Evolutionary conservation across 2,888 invertebrate species (phyloP), one percentile per base, ranked within the genome.

Genomic region (Unio pictorum): DNA sequence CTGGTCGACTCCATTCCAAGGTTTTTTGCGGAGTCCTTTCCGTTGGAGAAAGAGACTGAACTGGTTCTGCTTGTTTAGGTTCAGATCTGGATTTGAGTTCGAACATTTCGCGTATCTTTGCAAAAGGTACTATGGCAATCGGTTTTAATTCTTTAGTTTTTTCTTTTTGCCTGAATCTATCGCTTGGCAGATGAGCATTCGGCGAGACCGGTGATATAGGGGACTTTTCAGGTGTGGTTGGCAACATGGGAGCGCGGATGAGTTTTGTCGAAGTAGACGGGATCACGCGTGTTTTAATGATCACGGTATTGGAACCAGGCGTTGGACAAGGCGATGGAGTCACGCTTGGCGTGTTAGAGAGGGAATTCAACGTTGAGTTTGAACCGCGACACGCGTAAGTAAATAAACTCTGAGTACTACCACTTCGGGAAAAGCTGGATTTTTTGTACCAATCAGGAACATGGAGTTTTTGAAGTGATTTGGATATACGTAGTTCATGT

Each of bases 371-470:
- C 3, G 84, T 84, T n/a, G 85, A 85, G 59, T 79, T 80, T 7
- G 86, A 84, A 61, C 83, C 84, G 26, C 85, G 81, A 17, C 71
- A 70, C 20, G 81, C 77, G 66, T 77, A 80, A 23, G 75, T 76
- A 67, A 80, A 80, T 63, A 81, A 69, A 70, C 85, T 83, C 61
- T 84, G 80, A 62, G 83, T 85, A 71, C 84, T 85, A 60, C 81
- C 84, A 70, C 84, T 84, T 61, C 85, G 81, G 67, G 84, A 84
- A 68, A 87, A 78, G 68, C 78, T 83, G n/a, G 89, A 89, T 67
- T 84, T 94, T 89, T 94, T 94, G 92, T 94, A 97, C 98, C 98
- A 98, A 90, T 97, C 96, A 74, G 98, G 98, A 78, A 98, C 94
- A 91, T 96, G 95, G 84, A 98, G 94, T 88, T 96, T 95, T 91